Percentiles rank a stretch among this genome's conserved stretches.
Evolutionary conservation across 2,888 invertebrate species (phyloP).

Genomic region (Brachyptera risi): DNA sequence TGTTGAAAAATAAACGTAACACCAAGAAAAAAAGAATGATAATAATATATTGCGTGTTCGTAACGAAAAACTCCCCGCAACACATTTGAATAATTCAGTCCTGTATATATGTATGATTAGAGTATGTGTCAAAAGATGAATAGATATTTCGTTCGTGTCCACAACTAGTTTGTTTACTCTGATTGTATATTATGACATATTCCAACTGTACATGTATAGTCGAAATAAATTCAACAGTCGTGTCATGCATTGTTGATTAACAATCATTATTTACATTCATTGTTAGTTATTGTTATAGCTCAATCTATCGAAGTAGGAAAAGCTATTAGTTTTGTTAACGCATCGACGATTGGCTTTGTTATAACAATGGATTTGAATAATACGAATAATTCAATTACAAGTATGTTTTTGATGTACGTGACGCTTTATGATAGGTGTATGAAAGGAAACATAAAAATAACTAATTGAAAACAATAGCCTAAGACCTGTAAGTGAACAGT

Average conservation of each 20-base stretch:
- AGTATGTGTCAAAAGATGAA: neutral
- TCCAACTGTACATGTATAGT: neutral
- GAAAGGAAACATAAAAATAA: too few relatives aligned
- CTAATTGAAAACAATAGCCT: too few relatives aligned
- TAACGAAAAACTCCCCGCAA: too few relatives aligned
- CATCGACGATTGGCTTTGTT: slow-evolving; percentile 7
- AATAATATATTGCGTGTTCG: too few relatives aligned
- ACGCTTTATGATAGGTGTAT: neutral
- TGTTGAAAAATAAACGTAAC: too few relatives aligned
- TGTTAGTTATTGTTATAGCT: neutral
- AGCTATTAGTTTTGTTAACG: neutral
- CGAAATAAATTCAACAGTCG: neutral
- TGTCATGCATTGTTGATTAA: slow-evolving; percentile 2
- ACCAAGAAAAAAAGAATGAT: too few relatives aligned
- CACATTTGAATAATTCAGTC: too few relatives aligned
- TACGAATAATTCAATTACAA: too few relatives aligned
- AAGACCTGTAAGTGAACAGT: too few relatives aligned
- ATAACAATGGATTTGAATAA: too few relatives aligned
- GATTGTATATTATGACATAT: neutral
- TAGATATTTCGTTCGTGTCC: neutral
- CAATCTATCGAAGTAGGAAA: slow-evolving; percentile 8
- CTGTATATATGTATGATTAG: too few relatives aligned
- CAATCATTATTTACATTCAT: neutral
- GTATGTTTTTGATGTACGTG: too few relatives aligned
- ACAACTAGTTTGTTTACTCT: neutral